Conservation (phyloP, 2,113 vertebrate genomes). For the Menidia beryllina region DNA sequence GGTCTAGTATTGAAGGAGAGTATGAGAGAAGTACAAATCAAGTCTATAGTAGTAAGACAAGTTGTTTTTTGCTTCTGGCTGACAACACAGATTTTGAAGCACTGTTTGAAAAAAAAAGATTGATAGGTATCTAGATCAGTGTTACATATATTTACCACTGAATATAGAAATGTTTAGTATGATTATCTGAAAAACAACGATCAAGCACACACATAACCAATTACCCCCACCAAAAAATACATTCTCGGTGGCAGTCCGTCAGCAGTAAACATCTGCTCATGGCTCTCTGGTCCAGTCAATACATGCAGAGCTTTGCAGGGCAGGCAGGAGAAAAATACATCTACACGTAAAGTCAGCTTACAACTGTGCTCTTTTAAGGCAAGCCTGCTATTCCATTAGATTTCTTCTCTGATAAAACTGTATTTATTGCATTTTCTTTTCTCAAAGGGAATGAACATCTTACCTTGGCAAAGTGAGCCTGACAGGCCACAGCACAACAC, state of each 20-base stretch:
- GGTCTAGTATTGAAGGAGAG: no score
- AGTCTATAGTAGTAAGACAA: no score
- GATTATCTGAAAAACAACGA: background rate
- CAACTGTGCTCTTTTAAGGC: conserved; percentile 28
- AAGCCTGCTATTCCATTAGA: background rate
- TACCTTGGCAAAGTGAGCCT: conserved; percentile 42
- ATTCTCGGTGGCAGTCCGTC: background rate
- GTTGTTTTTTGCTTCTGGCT: background rate
- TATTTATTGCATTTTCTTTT: conserved; percentile 12
- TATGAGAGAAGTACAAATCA: no score
- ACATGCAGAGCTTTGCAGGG: conserved; percentile 12
- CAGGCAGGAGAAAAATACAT: conserved; percentile 55
- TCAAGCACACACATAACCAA: background rate
- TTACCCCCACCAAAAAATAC: background rate
- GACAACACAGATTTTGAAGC: no score
- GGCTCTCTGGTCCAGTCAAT: conserved; percentile 54
- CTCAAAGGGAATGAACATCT: conserved; percentile 33
- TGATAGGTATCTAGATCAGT: no score
- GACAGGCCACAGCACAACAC: conserved; percentile 33
- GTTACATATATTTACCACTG: no score
- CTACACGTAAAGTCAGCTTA: conserved; percentile 42
- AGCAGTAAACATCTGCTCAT: conserved; percentile 9
- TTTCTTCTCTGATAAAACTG: conserved; percentile 5
- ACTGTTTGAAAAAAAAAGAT: no score
- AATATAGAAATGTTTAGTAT: no score